Base-by-base conservation (phyloP, 2,888 invertebrate genomes). In the Cosmopolites sordidus region DNA sequence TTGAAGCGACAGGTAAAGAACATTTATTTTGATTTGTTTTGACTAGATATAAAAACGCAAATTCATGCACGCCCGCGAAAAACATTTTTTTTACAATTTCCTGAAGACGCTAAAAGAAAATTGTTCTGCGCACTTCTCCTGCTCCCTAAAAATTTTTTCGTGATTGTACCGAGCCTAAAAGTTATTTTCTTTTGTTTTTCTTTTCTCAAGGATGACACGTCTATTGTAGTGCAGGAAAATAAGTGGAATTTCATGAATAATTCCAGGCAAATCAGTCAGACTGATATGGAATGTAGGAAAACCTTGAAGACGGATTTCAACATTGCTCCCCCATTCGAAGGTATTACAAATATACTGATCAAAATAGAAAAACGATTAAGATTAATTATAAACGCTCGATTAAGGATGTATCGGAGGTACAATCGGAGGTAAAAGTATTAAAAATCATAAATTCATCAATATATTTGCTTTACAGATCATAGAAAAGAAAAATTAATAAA, bases 241-340 rank as follows among this genome's bases (percentile, higher is more conserved):
- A 69, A 74, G n/a, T 78, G 78, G 78, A 70, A 64, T 6, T 51
- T 57, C 14, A 54, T 52, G 11, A 72, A 73, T 48, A 67, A 75
- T 64, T 63, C 60, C 16, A 55, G 69, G 42, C 72, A 76, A 59
- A 74, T 79, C 30, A 62, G 69, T 11, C 66, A 69, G 39, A 69
- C 73, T n/a, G 75, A 83, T 46, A 64, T 61, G 18, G 77, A 81
- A 58, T 83, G 83, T 64, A 68, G 70, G 58, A 70, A 71, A 58
- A 69, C 77, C 45, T 66, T 71, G 49, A 66, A 66, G 14, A 70
- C 71, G 45, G 79, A 80, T 60, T 72, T 77, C 55, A 69, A 65
- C 40, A 68, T 71, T 30, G 76, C 76, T 11, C 66, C 73, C 58
- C 83, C 82, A 1, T 82, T 82, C 67, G 75, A 79, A 64, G 78